Evolutionary conservation across 2,113 vertebrate species (phyloP).

Genomic region (Caracal caracal): DNA sequence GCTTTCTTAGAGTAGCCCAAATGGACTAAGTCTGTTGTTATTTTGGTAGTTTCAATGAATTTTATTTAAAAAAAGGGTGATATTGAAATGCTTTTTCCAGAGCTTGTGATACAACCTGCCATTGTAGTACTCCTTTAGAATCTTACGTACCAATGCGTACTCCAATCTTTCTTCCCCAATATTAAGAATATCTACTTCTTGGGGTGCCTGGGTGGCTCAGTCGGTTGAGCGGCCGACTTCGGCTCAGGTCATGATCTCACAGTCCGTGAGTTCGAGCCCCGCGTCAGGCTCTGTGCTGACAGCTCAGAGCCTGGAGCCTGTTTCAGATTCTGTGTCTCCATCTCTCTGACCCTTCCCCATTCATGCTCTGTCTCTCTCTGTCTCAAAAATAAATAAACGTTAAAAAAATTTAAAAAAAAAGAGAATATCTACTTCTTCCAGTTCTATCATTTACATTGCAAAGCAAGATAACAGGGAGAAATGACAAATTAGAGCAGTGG

Average conservation of each 20-base stretch:
- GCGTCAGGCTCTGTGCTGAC: too few species aligned
- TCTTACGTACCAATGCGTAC: background rate
- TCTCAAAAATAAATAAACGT: too few species aligned
- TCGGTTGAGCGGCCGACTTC: too few species aligned
- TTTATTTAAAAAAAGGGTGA: background rate
- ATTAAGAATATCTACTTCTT: background rate
- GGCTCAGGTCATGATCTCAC: too few species aligned
- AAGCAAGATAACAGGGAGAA: background rate
- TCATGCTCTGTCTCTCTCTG: too few species aligned
- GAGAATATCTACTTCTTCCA: background rate
- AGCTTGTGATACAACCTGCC: background rate
- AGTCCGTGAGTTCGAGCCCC: too few species aligned
- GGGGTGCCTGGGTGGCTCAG: too few species aligned
- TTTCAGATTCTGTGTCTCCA: too few species aligned
- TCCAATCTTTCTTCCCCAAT: background rate
- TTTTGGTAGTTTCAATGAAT: background rate
- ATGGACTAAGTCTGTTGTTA: background rate
- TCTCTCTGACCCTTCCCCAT: too few species aligned
- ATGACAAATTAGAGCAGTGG: background rate
- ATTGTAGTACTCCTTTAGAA: background rate
- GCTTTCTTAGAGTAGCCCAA: background rate
- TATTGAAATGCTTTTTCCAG: background rate
- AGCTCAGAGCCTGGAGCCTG: too few species aligned
- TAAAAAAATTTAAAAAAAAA: too few species aligned
- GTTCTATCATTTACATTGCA: background rate